Conservation (phyloP, 2,888 invertebrate species). For the Morpho helenor region DNA sequence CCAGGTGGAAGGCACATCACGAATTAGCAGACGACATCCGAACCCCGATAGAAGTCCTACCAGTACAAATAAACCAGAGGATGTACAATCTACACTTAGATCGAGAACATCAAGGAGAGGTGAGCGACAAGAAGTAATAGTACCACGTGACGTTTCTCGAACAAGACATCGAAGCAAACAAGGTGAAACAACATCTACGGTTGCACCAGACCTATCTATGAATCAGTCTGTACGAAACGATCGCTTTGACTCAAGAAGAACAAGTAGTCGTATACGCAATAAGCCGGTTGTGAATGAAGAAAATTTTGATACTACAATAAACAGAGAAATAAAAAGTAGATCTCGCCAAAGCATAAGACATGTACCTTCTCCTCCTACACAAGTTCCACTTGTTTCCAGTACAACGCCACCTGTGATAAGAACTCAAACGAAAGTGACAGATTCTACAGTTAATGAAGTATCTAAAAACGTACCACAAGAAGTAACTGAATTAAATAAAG, state of each 20-base stretch:
- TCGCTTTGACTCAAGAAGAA: conserved; percentile 62
- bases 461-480: conserved; percentile 44
- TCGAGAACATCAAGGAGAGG: conserved; percentile 47
- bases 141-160: conserved; percentile 40
- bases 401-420: conserved; percentile 10
- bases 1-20: conserved; percentile 56
- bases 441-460: conserved; percentile 44
- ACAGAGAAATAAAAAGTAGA: conserved; percentile 48
- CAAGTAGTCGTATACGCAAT: conserved; percentile 52
- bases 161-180: conserved; percentile 51
- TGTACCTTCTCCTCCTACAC: conserved; percentile 22
- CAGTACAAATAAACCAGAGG: conserved; percentile 41
- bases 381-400: conserved; percentile 11
- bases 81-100: conserved; percentile 46
- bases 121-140: conserved; percentile 42
- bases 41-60: conserved; percentile 40
- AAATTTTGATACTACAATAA: conserved; percentile 38
- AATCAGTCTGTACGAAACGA: conserved; percentile 47
- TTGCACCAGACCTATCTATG: conserved; percentile 36
- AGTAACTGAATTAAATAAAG: conserved; percentile 39
- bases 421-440: conserved; percentile 29
- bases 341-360: conserved; percentile 35
- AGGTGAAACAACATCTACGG: conserved; percentile 30
- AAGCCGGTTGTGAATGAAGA: conserved; percentile 40
- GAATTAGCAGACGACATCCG: conserved; percentile 52